A percentile compares a stretch with the other conserved stretches of the same genome.
These are phyloP conservation scores for Musca domestica DNA, from an alignment of 1,140 invertebrate genomes.

Conservation along the genomic window DNA sequence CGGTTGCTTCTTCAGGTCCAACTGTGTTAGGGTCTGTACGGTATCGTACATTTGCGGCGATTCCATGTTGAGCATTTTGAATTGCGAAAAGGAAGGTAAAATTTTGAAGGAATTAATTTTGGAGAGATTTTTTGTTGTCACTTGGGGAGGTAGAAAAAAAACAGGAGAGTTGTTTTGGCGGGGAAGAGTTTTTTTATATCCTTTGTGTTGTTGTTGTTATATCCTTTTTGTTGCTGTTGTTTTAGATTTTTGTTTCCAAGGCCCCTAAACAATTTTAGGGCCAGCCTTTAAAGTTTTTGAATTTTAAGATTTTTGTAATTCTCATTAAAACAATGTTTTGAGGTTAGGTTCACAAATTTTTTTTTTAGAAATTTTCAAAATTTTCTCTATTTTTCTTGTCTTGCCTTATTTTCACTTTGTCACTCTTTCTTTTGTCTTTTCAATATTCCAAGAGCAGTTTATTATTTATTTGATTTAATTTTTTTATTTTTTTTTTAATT, in stretches of 20 bases:
- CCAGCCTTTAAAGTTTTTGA: background rate
- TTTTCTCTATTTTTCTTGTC: slow-evolving; percentile 11
- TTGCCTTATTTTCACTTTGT: background rate
- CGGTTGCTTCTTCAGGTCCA: slow-evolving; percentile 52
- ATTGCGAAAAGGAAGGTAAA: slow-evolving; percentile 49
- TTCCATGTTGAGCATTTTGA: slow-evolving; percentile 61
- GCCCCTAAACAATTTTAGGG: slow-evolving; percentile 27
- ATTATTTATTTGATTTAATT: background rate
- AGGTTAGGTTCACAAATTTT: background rate
- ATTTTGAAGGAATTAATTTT: slow-evolving; percentile 44
- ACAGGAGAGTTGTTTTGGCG: background rate
- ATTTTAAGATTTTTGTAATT: background rate
- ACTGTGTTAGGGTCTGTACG: slow-evolving; percentile 47
- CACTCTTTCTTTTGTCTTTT: background rate
- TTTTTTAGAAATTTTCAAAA: slow-evolving; percentile 10
- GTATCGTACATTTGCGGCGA: slow-evolving; percentile 71
- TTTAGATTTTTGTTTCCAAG: background rate
- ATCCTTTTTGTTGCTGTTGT: background rate
- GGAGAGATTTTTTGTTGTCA: background rate
- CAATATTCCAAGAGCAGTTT: too few relatives aligned
- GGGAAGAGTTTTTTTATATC: background rate
- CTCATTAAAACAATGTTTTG: slow-evolving; percentile 26
- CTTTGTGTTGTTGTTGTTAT: background rate
- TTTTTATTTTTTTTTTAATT: slow-evolving; percentile 25
- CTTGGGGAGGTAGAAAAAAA: background rate